phyloP scores from a whole-genome alignment of 2,888 invertebrate species.

The Crioceris asparagi region DNA sequence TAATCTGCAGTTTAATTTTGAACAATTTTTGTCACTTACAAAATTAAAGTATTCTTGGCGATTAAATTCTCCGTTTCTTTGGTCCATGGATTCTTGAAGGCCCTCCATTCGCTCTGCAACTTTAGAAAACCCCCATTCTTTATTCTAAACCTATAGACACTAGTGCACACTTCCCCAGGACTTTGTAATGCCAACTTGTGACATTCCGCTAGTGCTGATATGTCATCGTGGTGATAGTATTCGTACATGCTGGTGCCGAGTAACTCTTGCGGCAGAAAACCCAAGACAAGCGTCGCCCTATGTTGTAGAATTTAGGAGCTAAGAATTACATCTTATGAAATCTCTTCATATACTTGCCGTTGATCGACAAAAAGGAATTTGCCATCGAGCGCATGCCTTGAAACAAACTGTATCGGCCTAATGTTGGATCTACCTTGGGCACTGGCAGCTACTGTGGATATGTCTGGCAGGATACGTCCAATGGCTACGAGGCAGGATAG shows the following conservation, averaged over 20 bases:
- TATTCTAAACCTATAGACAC: constrained; percentile 67
- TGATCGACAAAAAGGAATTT: constrained; percentile 90
- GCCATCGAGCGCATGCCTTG: constrained; percentile 79
- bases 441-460: constrained; percentile 39
- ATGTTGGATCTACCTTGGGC: constrained; percentile 40
- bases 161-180: constrained; percentile 50
- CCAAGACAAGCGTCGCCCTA: constrained; percentile 60
- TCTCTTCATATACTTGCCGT: constrained; percentile 44
- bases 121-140: constrained; percentile 65
- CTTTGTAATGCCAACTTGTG: constrained; percentile 69
- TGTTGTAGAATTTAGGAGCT: constrained; percentile 3
- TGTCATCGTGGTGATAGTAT: constrained; percentile 76
- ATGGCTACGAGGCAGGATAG: constrained; percentile 83
- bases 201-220: constrained; percentile 65
- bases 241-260: constrained; percentile 89
- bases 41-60: constrained; percentile 71
- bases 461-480: constrained; percentile 59
- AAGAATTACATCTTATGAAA: constrained; percentile 1
- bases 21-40: constrained; percentile 43
- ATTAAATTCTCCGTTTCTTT: constrained; percentile 87
- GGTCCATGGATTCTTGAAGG: constrained; percentile 91
- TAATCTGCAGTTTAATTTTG: too few species aligned
- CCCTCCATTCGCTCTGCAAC: constrained; percentile 76
- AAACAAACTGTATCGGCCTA: constrained; percentile 59
- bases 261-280: constrained; percentile 87